These are phyloP conservation scores for Drosophila atroscutellata DNA, from an alignment of 2,888 invertebrate species.

Conservation along the genomic window DNA sequence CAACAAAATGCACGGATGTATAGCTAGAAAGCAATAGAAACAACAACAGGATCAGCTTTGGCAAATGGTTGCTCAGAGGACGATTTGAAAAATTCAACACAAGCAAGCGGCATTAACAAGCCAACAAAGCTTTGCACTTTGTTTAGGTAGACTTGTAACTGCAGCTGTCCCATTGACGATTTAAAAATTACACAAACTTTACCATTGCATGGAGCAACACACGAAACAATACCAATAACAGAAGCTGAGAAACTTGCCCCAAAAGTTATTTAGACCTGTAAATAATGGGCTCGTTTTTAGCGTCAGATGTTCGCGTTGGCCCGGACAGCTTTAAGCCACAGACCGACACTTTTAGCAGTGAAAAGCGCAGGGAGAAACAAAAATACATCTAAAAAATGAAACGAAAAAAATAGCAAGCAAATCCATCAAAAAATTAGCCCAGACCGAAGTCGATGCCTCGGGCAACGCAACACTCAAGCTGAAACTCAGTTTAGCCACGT, in stretches of 20 bases:
- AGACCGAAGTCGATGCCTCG: slow-evolving; percentile 40
- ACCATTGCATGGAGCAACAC: slow-evolving; percentile 18
- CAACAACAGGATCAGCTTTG: slow-evolving; percentile 59
- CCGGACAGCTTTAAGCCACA: slow-evolving; percentile 31
- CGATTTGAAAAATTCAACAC: slow-evolving; percentile 73
- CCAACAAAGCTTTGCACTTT: slow-evolving; percentile 44
- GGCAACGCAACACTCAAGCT: slow-evolving; percentile 50
- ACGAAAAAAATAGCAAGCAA: slow-evolving; percentile 39
- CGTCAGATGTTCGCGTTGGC: not conserved
- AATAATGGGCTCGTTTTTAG: slow-evolving; percentile 33
- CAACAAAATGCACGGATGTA: slow-evolving; percentile 72
- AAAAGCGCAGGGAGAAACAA: slow-evolving; percentile 12
- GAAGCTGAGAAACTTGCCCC: slow-evolving; percentile 20
- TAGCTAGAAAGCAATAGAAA: slow-evolving; percentile 34
- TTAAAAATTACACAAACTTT: slow-evolving; percentile 66
- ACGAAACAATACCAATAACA: slow-evolving; percentile 40
- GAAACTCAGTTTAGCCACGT: slow-evolving; percentile 61
- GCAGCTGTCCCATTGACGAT: slow-evolving; percentile 42
- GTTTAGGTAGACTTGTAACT: slow-evolving; percentile 20
- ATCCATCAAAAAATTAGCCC: slow-evolving; percentile 70
- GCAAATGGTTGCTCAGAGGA: slow-evolving; percentile 63
- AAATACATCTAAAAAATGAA: not conserved
- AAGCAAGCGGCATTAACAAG: slow-evolving; percentile 53
- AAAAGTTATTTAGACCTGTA: slow-evolving; percentile 21
- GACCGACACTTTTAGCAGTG: slow-evolving; percentile 25